Evolutionary conservation across 2,888 invertebrate species (phyloP), one percentile per base, ranked within the genome.

Genomic region (Zaprionus lineosus): DNA sequence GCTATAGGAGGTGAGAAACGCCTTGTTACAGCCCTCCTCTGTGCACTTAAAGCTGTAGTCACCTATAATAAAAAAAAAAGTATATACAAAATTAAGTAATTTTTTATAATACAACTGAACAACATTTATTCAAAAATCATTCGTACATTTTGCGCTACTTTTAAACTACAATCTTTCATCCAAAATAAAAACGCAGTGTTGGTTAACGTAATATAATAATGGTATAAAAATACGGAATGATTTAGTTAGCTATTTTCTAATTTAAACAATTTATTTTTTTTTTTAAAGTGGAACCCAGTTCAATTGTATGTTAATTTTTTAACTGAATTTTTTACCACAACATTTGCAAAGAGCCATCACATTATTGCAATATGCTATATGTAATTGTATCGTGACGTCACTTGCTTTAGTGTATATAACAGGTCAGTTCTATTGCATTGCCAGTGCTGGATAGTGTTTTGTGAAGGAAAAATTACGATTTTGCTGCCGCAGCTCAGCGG

Each of bases 1-100:
- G 91, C 97, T 97, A 91, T 98, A 98, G 18, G 97, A 97, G 15
- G 97, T 98, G 55, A 98, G 92, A 91, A 98, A 98, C 60, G 96
- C 95, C 91, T 98, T 98, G 60, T 95, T 95, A 90, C 98, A 98
- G 73, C 93, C 93, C 62, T 94, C 93, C 90, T 97, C 95, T 28
- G 94, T 92, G 90, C 98, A 98, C 91, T 96, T 95, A 91, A 98
- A 98, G 86, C 95, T 93, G 91, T 95, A 98, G 92, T 98, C 98
- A 86, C 98, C 98, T 97, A 92, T 1, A 55, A 62, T 14, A 12
- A 70, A 12, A 1, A 12, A 4, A 7, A 28, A 2, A 9, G 7
- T 34, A 34, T 9, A 16, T n/a, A 37, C 11, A 7, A 33, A 15
- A 37, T 37, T 7, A 18, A 31, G n/a, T n/a, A 7, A 8, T 8